Percentiles rank a stretch among this genome's conserved stretches.
Conservation (phyloP, 1,140 invertebrate genomes). For the Sinonovacula constricta region DNA sequence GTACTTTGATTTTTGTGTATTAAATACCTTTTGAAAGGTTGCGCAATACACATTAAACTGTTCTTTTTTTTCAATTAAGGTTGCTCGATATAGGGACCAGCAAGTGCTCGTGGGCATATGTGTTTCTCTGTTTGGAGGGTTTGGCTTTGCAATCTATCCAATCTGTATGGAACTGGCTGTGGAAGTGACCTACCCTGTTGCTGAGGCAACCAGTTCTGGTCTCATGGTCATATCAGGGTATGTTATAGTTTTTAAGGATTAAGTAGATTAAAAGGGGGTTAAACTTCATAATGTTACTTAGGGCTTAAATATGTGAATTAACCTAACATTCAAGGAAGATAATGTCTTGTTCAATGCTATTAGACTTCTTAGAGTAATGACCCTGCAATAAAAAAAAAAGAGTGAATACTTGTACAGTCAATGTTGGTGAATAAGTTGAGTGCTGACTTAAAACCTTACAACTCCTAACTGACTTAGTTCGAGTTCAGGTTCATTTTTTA, state of each 20-base stretch:
- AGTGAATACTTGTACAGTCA: no score
- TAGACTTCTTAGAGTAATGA: no score
- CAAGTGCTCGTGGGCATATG: slow-evolving; percentile 66
- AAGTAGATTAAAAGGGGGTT: not conserved
- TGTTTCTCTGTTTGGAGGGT: slow-evolving; percentile 76
- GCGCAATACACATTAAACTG: no score
- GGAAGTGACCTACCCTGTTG: slow-evolving; percentile 79
- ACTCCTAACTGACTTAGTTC: no score
- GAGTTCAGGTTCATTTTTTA: no score
- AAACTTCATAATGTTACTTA: not conserved
- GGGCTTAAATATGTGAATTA: not conserved
- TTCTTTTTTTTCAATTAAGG: slow-evolving; percentile 56
- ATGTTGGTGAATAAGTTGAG: no score
- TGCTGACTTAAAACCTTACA: no score
- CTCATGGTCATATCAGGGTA: slow-evolving; percentile 79
- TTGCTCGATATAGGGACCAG: slow-evolving; percentile 64
- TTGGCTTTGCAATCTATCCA: slow-evolving; percentile 79
- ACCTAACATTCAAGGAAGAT: no score
- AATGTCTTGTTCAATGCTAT: no score
- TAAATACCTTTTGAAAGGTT: no score
- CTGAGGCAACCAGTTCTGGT: slow-evolving; percentile 79
- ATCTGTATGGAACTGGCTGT: slow-evolving; percentile 79
- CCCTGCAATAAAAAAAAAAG: no score
- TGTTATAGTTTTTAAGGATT: slow-evolving; percentile 44
- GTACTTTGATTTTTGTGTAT: no score